A percentile compares a stretch with the other conserved stretches of the same genome.
These are phyloP conservation scores for Druceiella hillmani DNA, from an alignment of 2,888 invertebrate genomes.

Conservation along the genomic window DNA sequence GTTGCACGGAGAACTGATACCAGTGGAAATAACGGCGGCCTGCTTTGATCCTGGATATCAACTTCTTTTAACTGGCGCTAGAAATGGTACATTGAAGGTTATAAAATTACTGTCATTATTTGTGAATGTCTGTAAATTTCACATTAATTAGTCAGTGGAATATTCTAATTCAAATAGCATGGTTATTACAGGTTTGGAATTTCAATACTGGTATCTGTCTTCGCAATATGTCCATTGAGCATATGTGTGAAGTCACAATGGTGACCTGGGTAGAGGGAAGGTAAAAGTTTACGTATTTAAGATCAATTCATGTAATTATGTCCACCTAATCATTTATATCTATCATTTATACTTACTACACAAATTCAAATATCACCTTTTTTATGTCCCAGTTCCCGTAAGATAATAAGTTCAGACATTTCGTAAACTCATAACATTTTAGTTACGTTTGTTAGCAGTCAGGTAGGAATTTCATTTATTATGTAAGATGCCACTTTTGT, in stretches of 20 bases:
- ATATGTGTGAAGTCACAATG: slow-evolving; percentile 52
- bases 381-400: too few species aligned
- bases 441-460: too few species aligned
- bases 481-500: slow-evolving; percentile 16
- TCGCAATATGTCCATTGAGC: slow-evolving; percentile 59
- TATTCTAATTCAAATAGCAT: neutral
- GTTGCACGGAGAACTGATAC: slow-evolving; percentile 58
- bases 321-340: neutral
- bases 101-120: slow-evolving; percentile 2
- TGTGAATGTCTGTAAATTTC: neutral
- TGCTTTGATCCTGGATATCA: slow-evolving; percentile 71
- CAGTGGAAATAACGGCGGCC: slow-evolving; percentile 71
- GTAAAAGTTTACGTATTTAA: slow-evolving; percentile 28
- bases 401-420: too few species aligned
- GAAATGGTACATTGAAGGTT: slow-evolving; percentile 68
- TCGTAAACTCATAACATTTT: slow-evolving; percentile 1
- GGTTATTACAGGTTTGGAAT: slow-evolving; percentile 63
- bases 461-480: too few species aligned
- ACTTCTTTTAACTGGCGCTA: slow-evolving; percentile 70
- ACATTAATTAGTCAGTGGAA: slow-evolving; percentile 2
- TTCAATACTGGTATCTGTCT: slow-evolving; percentile 75
- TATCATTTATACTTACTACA: neutral
- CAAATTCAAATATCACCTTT: too few species aligned
- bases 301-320: neutral
- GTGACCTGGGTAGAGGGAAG: slow-evolving; percentile 56